Percentiles rank a stretch among this genome's conserved stretches.
Conservation (phyloP, 2,888 invertebrate genomes). For the Corbicula japonica region DNA sequence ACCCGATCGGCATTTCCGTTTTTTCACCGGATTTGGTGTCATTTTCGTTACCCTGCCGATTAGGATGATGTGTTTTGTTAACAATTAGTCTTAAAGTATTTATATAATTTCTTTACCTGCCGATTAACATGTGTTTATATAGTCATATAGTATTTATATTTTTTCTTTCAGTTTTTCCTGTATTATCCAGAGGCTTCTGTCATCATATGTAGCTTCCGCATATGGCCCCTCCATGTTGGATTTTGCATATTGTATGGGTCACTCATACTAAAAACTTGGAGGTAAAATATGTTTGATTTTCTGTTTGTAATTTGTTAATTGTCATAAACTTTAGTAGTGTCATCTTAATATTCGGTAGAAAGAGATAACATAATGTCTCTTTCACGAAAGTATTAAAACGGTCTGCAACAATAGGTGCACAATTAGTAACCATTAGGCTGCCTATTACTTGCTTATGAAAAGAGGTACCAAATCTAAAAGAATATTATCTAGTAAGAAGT, state of each 20-base stretch:
- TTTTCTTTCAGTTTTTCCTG: slow-evolving; percentile 94
- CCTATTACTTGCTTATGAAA: no score
- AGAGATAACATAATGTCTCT: background rate
- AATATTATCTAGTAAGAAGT: no score
- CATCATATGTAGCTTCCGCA: slow-evolving; percentile 95
- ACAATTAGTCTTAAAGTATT: no score
- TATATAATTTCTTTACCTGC: background rate
- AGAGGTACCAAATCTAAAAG: no score
- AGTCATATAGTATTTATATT: background rate
- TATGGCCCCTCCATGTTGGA: slow-evolving; percentile 97
- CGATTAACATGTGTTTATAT: background rate
- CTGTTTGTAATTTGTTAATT: background rate
- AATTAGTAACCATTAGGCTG: background rate
- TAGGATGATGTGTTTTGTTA: no score
- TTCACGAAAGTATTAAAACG: background rate
- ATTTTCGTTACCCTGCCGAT: no score
- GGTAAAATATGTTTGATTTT: slow-evolving; percentile 88
- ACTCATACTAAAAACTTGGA: slow-evolving; percentile 97
- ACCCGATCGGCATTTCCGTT: no score
- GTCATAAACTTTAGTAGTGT: background rate
- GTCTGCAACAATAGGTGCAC: background rate
- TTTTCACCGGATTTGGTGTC: no score
- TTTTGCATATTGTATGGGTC: slow-evolving; percentile 97
- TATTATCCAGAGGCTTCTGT: slow-evolving; percentile 95
- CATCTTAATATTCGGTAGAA: background rate